phyloP scores from a whole-genome alignment of 2,888 invertebrate genomes.

The Drosophila meridionalis region DNA sequence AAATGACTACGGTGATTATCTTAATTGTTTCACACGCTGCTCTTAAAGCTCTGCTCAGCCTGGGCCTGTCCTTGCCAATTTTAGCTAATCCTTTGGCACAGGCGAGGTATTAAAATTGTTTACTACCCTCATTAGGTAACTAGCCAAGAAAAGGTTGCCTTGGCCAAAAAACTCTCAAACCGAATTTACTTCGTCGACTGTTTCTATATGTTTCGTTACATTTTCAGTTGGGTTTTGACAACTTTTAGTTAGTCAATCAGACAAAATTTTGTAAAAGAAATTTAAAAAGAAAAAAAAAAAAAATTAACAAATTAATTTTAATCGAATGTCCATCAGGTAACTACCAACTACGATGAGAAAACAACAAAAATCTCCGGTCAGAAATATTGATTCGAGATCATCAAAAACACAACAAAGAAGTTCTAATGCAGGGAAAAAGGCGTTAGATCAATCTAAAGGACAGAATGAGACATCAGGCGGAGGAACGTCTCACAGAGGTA shows the following conservation, averaged over 20 bases:
- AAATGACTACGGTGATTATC: conserved; percentile 78
- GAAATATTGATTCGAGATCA: neutral
- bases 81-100: conserved; percentile 67
- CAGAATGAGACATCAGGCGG: neutral
- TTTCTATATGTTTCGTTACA: neutral
- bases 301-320: neutral
- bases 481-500: neutral
- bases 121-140: conserved; percentile 58
- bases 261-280: conserved; percentile 34
- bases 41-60: conserved; percentile 1
- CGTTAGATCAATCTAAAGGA: neutral
- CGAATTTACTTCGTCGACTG: neutral
- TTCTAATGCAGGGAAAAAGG: neutral
- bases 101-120: conserved; percentile 58
- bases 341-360: conserved; percentile 24
- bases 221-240: conserved; percentile 17
- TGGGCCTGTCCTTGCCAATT: conserved; percentile 16
- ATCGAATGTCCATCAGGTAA: conserved; percentile 6
- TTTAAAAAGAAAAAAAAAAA: conserved; percentile 3
- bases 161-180: neutral
- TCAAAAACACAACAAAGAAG: neutral
- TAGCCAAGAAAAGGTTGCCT: conserved; percentile 6
- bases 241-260: conserved; percentile 13
- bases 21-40: conserved; percentile 76
- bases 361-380: neutral